phyloP scores from a whole-genome alignment of 2,113 vertebrate genomes.

The Erythrolamprus reginae region DNA sequence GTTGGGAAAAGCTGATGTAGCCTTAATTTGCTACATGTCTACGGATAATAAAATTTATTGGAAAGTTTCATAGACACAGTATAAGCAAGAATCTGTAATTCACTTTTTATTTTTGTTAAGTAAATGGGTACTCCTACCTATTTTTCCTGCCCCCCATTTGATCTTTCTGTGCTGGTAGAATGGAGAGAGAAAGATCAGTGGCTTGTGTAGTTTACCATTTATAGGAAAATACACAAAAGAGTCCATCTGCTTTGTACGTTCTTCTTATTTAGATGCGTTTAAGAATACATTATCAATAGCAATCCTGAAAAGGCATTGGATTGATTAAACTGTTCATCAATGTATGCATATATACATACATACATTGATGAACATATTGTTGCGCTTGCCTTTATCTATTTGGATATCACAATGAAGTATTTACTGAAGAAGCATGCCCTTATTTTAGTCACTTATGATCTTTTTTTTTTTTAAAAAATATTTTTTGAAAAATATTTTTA shows the following conservation, averaged over 20 bases:
- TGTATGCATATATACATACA: too few relatives aligned
- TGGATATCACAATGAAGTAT: neutral
- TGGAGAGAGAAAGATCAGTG: neutral
- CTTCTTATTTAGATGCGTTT: neutral
- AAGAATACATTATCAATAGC: neutral
- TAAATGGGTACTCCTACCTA: neutral
- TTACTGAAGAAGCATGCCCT: neutral
- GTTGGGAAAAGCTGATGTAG: neutral
- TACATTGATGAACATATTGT: too few relatives aligned
- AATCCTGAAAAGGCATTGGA: neutral
- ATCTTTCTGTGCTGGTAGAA: neutral
- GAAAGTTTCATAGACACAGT: neutral
- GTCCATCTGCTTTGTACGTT: neutral
- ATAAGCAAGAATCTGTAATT: neutral
- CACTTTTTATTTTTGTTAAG: neutral
- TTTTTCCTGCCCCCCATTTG: neutral
- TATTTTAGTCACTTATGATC: neutral
- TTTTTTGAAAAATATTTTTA: too few relatives aligned
- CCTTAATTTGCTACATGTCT: neutral
- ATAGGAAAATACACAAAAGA: neutral
- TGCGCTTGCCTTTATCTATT: neutral
- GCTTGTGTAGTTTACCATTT: neutral
- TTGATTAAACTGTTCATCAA: neutral
- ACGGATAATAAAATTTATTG: neutral
- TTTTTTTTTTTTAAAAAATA: too few relatives aligned